Percentiles rank a stretch among this genome's conserved stretches.
phyloP scores from a whole-genome alignment of 2,797 vertebrate species.

The Taenioides sp. region DNA sequence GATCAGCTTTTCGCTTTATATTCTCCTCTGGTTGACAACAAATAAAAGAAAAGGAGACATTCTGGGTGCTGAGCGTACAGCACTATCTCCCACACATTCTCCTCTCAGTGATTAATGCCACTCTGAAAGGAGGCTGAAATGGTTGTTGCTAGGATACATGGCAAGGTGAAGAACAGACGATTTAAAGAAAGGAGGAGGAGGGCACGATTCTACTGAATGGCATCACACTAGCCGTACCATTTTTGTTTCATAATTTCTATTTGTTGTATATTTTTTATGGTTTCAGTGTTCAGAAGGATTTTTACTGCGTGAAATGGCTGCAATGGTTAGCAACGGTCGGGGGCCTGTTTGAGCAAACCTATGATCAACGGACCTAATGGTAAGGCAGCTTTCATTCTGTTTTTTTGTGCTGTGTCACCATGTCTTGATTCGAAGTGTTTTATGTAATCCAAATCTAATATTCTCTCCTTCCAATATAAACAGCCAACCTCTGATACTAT shows the following conservation, averaged over 20 bases:
- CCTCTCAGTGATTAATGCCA: slow-evolving; percentile 78
- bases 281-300: slow-evolving; percentile 29
- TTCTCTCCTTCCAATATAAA: slow-evolving; percentile 38
- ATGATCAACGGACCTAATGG: slow-evolving; percentile 88
- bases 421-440: slow-evolving; percentile 30
- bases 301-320: slow-evolving; percentile 64
- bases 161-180: slow-evolving; percentile 77
- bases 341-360: slow-evolving; percentile 78
- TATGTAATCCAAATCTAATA: slow-evolving; percentile 1
- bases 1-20: slow-evolving; percentile 15
- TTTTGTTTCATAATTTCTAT: slow-evolving; percentile 47
- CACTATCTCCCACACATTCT: slow-evolving; percentile 74
- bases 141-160: slow-evolving; percentile 85
- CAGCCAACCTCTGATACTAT: slow-evolving; percentile 35
- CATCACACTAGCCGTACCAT: slow-evolving; percentile 35
- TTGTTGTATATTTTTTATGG: slow-evolving; percentile 22
- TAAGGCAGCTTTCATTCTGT: slow-evolving; percentile 63
- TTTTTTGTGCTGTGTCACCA: slow-evolving; percentile 26
- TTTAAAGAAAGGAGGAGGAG: slow-evolving; percentile 69
- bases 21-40: slow-evolving; percentile 35
- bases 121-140: slow-evolving; percentile 77
- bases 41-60: slow-evolving; percentile 54
- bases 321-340: slow-evolving; percentile 79
- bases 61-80: slow-evolving; percentile 48
- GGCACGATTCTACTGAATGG: slow-evolving; percentile 54